Evolutionary conservation across 2,113 vertebrate species (phyloP).

Genomic region (Tachysurus vachellii): DNA sequence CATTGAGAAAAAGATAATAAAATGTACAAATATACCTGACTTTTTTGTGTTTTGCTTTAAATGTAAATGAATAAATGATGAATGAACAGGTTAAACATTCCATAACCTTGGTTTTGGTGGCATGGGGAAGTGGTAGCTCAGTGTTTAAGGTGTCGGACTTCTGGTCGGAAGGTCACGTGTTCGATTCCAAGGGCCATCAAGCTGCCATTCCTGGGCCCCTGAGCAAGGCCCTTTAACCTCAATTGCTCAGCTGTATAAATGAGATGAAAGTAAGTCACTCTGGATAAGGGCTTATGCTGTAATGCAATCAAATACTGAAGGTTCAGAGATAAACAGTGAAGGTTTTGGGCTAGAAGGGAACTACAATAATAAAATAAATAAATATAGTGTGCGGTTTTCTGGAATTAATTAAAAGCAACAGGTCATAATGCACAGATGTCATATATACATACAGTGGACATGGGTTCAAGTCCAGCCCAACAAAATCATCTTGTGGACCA

Average conservation of each 20-base stretch:
- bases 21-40: conserved; percentile 12
- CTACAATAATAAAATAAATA: not conserved
- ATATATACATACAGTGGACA: not conserved
- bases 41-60: not conserved
- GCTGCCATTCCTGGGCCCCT: too few species aligned
- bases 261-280: too few species aligned
- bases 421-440: not conserved
- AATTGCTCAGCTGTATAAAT: too few species aligned
- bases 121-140: too few species aligned
- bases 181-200: too few species aligned
- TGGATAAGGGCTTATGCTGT: too few species aligned
- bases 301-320: not conserved
- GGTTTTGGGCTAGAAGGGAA: not conserved
- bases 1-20: conserved; percentile 46
- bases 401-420: not conserved
- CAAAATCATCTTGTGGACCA: too few species aligned
- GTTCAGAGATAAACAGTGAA: not conserved
- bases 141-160: too few species aligned
- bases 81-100: not conserved
- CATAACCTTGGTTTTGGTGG: not conserved
- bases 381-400: not conserved
- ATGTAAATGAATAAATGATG: not conserved
- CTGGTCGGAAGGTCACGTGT: too few species aligned
- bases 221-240: too few species aligned
- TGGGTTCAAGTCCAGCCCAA: not conserved